These are phyloP conservation scores for Myripristis jacobus DNA, from an alignment of 2,797 vertebrate genomes.

Conservation along the genomic window DNA sequence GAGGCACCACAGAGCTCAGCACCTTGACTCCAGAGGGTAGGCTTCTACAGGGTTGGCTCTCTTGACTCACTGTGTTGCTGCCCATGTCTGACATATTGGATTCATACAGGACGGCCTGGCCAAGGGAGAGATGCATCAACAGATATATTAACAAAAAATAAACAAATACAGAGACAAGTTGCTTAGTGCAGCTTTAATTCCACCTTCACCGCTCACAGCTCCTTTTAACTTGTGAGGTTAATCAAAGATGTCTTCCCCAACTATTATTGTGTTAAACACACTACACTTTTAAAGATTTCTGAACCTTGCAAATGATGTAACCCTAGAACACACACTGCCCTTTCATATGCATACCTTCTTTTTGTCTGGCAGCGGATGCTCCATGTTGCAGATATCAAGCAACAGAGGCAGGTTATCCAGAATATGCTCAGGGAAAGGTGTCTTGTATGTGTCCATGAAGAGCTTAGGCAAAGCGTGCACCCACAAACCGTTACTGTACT, in stretches of 20 bases:
- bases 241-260: too few relatives aligned
- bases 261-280: too few relatives aligned
- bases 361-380: constrained; percentile 85
- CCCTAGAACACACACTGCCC: neutral
- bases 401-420: constrained; percentile 86
- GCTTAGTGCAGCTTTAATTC: too few relatives aligned
- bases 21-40: constrained; percentile 52
- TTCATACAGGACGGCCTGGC: constrained; percentile 86
- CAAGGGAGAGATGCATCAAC: constrained; percentile 11
- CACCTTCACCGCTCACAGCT: too few relatives aligned
- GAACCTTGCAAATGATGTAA: neutral
- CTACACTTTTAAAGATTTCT: too few relatives aligned
- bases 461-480: constrained; percentile 90
- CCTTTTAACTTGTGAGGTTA: too few relatives aligned
- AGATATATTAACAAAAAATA: neutral
- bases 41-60: constrained; percentile 13
- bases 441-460: constrained; percentile 89
- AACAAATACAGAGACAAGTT: neutral
- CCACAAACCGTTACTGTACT: constrained; percentile 91
- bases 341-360: constrained; percentile 75
- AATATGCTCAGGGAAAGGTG: constrained; percentile 84
- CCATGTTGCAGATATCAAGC: constrained; percentile 86
- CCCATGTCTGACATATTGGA: constrained; percentile 25
- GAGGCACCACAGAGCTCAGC: constrained; percentile 73
- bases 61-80: constrained; percentile 3